Base-by-base conservation (phyloP, 2,888 invertebrate genomes). In the Rhaphigaster nebulosa region DNA sequence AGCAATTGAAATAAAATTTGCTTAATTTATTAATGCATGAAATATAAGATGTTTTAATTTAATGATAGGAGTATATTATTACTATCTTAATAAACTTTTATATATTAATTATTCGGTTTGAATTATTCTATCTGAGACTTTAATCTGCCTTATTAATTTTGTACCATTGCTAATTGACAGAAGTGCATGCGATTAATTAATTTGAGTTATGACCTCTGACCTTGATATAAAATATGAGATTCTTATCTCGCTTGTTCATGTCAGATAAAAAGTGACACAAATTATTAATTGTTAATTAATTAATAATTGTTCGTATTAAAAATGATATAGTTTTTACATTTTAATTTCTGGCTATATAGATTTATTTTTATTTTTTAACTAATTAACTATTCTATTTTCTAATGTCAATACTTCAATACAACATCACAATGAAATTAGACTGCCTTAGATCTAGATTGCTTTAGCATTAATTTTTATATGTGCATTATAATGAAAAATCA, bases 201-300 rank as follows among this genome's bases (percentile, higher is more conserved):
- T 76, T 76, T 76, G 70, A 76, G 70, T 76, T 18, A 20, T 76
- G 38, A 76, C 34, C 70, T 8, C 34, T 0, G 70, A 38, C 34
- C 70, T 76, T 76, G 70, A 76, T 38, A 76, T 38, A 38, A 38
- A 38, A 76, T 38, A 76, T 76, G 38, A 76, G 38, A 76, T 76
- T 76, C 70, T 34, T 76, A 76, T 38, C 34, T 76, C 4, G 6
- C 3, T 65, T 29, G 29, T 65, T 1, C 29, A 29, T 29, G 20
- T 8, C 20, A 76, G 34, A 76, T 38, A 76, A 65, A 65, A 29
- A 65, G 0, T 65, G 2, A 15, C 60, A 65, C 29, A 65, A 65
- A 38, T 76, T 38, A 38, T 34, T 1, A 6, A 38, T n/a, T n/a
- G n/a, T n/a, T n/a, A n/a, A n/a, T n/a, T n/a, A n/a, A n/a, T n/a